These are phyloP conservation scores for Gymnarchus niloticus DNA, from an alignment of 2,113 vertebrate genomes.

Conservation along the genomic window DNA sequence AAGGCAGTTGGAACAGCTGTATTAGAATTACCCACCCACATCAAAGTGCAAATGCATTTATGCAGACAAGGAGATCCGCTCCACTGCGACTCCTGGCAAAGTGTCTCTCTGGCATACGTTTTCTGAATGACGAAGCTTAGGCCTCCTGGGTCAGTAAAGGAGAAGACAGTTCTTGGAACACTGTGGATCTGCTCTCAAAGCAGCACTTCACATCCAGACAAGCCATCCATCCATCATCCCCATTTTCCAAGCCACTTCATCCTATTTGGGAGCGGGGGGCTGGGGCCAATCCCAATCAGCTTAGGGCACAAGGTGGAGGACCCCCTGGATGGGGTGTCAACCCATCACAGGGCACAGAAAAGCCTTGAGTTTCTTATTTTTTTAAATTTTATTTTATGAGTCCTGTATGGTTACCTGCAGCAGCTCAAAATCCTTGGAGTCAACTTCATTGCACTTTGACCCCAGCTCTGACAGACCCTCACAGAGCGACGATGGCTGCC, in stretches of 20 bases:
- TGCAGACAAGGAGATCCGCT: background rate
- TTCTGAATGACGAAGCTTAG: background rate
- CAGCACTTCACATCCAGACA: background rate
- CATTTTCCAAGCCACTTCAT: no score
- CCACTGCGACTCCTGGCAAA: background rate
- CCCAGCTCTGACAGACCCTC: background rate
- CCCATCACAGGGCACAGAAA: background rate
- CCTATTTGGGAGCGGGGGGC: no score
- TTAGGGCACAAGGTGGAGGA: no score
- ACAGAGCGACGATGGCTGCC: background rate
- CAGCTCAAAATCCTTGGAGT: slow-evolving; percentile 13
- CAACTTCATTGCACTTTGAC: background rate
- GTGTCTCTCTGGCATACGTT: slow-evolving; percentile 9
- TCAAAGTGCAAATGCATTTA: background rate
- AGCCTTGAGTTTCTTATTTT: background rate
- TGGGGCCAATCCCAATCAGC: no score
- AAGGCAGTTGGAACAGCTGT: background rate
- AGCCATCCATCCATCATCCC: no score
- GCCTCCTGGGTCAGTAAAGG: background rate
- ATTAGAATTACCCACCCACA: background rate
- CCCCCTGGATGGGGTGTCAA: no score
- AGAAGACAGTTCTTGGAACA: background rate
- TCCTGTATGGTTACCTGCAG: slow-evolving; percentile 3
- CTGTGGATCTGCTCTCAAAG: background rate
- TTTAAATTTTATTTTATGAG: background rate